A percentile compares a stretch with the other conserved stretches of the same genome.
These are phyloP conservation scores for Gobionotothen gibberifrons DNA, from an alignment of 2,797 vertebrate genomes.

Conservation along the genomic window DNA sequence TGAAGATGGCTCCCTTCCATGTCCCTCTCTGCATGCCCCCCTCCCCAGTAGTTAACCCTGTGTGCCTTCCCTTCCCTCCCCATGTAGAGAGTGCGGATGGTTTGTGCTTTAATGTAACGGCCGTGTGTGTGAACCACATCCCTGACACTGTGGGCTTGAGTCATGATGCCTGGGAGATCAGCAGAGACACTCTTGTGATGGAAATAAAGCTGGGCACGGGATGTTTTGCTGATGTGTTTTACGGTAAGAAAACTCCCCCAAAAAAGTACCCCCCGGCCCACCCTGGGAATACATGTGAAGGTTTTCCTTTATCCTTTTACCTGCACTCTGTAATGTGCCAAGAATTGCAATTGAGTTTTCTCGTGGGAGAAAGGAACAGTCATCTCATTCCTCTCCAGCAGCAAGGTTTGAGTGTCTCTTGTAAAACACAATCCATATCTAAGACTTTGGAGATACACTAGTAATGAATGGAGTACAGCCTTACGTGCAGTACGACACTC, in stretches of 20 bases:
- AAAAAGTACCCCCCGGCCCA: not conserved
- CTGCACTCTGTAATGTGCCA: not conserved
- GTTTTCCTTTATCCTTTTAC: not conserved
- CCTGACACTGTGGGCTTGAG: constrained; percentile 97
- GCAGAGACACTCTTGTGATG: constrained; percentile 90
- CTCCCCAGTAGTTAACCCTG: constrained; percentile 87
- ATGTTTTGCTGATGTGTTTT: constrained; percentile 99
- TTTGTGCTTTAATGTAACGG: constrained; percentile 98
- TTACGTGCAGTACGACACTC: not conserved
- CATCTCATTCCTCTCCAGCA: constrained; percentile 15
- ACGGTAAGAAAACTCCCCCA: constrained; percentile 90
- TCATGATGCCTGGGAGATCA: constrained; percentile 98
- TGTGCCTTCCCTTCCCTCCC: constrained; percentile 74
- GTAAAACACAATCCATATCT: constrained; percentile 13
- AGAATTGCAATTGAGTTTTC: not conserved
- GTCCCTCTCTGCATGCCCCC: constrained; percentile 88
- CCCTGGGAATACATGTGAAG: not conserved
- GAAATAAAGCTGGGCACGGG: constrained; percentile 96
- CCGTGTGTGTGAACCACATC: constrained; percentile 92
- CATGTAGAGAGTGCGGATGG: constrained; percentile 95
- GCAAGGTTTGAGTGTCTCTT: constrained; percentile 6
- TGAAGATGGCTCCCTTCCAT: constrained; percentile 81
- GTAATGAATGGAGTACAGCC: not conserved
- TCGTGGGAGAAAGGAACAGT: constrained; percentile 9
- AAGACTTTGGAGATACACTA: constrained; percentile 1